Evolutionary conservation across 2,797 vertebrate genomes (phyloP), one percentile per base, ranked within the genome.

Genomic region (Rhinella marina): DNA sequence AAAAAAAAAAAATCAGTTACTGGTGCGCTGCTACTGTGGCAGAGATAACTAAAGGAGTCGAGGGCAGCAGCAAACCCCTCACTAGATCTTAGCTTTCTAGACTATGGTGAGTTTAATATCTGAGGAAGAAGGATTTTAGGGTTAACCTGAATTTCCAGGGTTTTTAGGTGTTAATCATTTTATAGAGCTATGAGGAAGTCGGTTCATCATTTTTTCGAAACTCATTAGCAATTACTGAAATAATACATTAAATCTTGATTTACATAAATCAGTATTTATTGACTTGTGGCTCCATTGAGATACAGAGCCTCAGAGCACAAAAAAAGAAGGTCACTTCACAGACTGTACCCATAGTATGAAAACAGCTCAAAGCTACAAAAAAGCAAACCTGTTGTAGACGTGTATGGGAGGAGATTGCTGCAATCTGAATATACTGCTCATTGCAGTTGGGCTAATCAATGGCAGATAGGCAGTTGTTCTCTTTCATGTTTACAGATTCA

Each of bases 401-500:
- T 76, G 10, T 12, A 64, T 64, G 21, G 70, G 27, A 84, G 52
- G 70, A 72, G 66, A 57, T 62, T 52, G 25, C 73, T 78, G 32
- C 9, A 29, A 21, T 25, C 84, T 29, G 13, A 64, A 78, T 50
- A 13, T 16, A 17, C 48, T 23, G 59, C 19, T 21, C 19, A 50
- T 68, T 77, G 75, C 62, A 85, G 17, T 25, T 64, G 86, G 48
- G 48, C 72, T 87, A 68, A 87, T 87, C 72, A 83, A 83, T 83
- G 77, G 32, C 57, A 87, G 27, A 83, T 75, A 87, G 73, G 72
- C 61, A 66, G 59, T 50, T 77, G 8, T 50, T 87, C 59, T 56
- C 81, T 83, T 87, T 83, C 72, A 76, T 77, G 48, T 87, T 82
- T 56, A 21, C 70, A 32, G 79, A 82, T 66, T 83, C 86, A 87